Evolutionary conservation across 2,113 vertebrate genomes (phyloP), one percentile per base, ranked within the genome.

Genomic region (Origma solitaria): DNA sequence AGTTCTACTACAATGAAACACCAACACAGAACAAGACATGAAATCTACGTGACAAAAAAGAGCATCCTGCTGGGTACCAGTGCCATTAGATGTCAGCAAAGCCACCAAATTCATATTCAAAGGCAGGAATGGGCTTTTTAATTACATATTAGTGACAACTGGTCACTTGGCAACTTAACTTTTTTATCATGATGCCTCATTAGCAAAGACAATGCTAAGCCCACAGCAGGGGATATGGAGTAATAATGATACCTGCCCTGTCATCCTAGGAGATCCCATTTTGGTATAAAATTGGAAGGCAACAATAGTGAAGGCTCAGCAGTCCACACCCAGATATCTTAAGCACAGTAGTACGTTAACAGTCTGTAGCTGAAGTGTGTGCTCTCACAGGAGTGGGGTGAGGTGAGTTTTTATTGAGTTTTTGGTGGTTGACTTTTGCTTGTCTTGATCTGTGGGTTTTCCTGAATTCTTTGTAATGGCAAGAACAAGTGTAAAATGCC

Each of bases 141-240:
- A 77, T 86, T 82, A 81, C 88, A 42, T 64, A 51, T 69, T 54
- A 53, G 53, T 79, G 83, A 94, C 92, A 95, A 95, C 27, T 61
- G 72, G 91, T 69, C 81, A 96, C 40, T 62, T 94, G 85, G 71
- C 85, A 93, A 83, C 75, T 76, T 76, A 64, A 85, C 82, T 71
- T 86, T 82, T 81, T 80, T 64, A 71, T 88, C 50, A 75, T 35
- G 58, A 85, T 79, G 79, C 54, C 54, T 96, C 82, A 69, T 92
- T 94, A 88, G 40, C 33, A 65, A 89, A 88, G 60, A 80, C 44
- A 90, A 82, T 71, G 47, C 47, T 71, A 80, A 91, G 9, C 38
- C 19, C 75, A 76, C 62, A 86, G 84, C 50, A 90, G 47, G 61
- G 90, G 75, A 60, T 31, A 44, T 0, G 13, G 57, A 82, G 25